Base-by-base conservation (phyloP, 92 coral and sea anemone species). In the Plumapathes pennacea region DNA sequence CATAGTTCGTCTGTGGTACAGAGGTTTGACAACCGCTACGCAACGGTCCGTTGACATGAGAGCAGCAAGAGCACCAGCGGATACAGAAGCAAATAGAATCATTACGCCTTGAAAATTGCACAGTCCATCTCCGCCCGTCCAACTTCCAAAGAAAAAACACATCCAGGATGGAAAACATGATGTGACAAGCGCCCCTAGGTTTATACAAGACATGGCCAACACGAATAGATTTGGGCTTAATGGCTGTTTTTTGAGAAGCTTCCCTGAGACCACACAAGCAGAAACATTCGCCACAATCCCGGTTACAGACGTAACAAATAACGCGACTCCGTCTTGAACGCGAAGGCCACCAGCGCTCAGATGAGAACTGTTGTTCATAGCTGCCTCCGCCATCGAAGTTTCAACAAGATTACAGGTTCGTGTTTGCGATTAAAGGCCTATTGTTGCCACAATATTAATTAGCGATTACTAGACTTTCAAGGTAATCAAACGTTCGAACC, bases 81-180 rank as follows among this genome's bases (percentile, higher is more conserved):
- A 72, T 1, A 88, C 62, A 2, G 95, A 58, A 15, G 83, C 38
- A 18, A 88, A 78, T 32, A 88, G 40, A n/a, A 85, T 77, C 45
- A 83, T 76, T 34, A 88, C 82, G 3, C 90, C 96, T 62, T 88
- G 96, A 39, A 77, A 88, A 38, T 88, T 47, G 60, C 96, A 88
- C 62, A 88, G 49, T 32, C 67, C 7, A 7, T 50, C 43, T 7
- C 90, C 86, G 15, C 90, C 96, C 7, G 56, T 46, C 96, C 96
- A 83, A 46, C 68, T 32, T 6, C 78, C 78, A 4, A 46, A 77
- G 15, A 72, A 60, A 54, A 82, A 77, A 34, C 81, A 84, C 19
- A 84, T 1, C 96, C 96, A 88, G 0, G 96, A 81, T 3, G 96
- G 96, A 0, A 58, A 24, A n/a, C 86, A 88, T 11, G 73, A 54